phyloP scores from a whole-genome alignment of 2,888 invertebrate species.

The Clusia tigrina region DNA sequence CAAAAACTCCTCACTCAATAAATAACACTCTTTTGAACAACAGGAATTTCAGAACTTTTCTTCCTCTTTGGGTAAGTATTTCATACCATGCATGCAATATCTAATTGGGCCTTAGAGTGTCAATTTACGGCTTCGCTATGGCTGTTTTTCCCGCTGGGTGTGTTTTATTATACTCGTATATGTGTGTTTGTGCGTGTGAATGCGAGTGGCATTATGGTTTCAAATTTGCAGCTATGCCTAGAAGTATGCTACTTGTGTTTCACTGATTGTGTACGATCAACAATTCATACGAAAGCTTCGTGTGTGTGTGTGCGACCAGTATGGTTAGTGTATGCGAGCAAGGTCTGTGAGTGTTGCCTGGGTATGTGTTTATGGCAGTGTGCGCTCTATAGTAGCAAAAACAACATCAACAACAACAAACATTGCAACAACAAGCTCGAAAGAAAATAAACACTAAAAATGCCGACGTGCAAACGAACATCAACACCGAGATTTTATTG shows the following conservation, averaged over 20 bases:
- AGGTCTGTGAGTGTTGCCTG: conserved; percentile 10
- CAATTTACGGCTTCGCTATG: no score
- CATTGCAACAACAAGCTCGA: conserved; percentile 17
- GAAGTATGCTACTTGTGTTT: conserved; percentile 50
- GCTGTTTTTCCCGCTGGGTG: not conserved
- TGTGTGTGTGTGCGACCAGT: not conserved
- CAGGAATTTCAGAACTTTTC: no score
- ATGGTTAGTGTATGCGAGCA: no score
- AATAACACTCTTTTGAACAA: no score
- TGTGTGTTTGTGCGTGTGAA: not conserved
- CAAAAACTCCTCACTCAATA: no score
- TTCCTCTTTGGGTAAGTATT: no score
- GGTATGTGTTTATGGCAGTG: not conserved
- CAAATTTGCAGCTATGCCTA: conserved; percentile 38
- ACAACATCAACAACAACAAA: conserved; percentile 21
- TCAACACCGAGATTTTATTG: conserved; percentile 14
- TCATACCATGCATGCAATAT: no score
- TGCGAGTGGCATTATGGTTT: conserved; percentile 39
- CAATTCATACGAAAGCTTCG: not conserved
- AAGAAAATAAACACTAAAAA: not conserved
- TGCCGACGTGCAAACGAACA: not conserved
- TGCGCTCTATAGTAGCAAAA: not conserved
- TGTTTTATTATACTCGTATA: not conserved
- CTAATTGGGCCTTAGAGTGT: no score
- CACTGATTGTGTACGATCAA: conserved; percentile 39